These are phyloP conservation scores for Anastrepha obliqua DNA, from an alignment of 1,140 invertebrate species.

Conservation along the genomic window DNA sequence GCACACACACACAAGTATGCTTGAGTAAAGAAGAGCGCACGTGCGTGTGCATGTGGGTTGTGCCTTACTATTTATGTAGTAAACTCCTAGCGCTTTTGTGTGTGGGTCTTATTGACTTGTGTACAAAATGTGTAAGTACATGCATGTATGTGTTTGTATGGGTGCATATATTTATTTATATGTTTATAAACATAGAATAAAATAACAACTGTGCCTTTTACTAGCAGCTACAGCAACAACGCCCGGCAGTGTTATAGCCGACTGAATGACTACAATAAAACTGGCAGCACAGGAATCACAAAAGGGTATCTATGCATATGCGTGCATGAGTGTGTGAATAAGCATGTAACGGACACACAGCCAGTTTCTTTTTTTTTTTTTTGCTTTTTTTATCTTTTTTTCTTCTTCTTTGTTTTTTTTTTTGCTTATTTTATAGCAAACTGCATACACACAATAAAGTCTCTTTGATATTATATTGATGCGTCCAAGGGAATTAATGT, in stretches of 20 bases:
- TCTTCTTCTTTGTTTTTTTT: not conserved
- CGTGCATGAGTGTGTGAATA: not conserved
- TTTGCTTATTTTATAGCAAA: not conserved
- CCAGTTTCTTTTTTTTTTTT: not conserved
- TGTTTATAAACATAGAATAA: not conserved
- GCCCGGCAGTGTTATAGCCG: not conserved
- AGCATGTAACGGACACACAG: not conserved
- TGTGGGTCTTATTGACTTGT: not conserved
- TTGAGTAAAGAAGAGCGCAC: not conserved
- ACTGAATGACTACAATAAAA: not conserved
- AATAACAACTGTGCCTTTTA: not conserved
- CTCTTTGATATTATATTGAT: constrained; percentile 18
- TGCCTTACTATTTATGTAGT: not conserved
- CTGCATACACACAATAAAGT: not conserved
- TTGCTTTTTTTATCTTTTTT: not conserved
- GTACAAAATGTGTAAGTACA: no score
- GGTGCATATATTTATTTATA: not conserved
- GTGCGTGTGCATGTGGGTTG: not conserved
- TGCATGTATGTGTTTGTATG: no score
- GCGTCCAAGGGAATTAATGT: not conserved
- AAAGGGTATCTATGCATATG: not conserved
- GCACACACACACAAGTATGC: not conserved
- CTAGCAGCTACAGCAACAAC: not conserved
- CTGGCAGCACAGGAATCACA: not conserved
- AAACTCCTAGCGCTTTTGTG: not conserved